These are phyloP conservation scores for Heterocephalus glaber DNA, from an alignment of 2,113 vertebrate species.

Conservation along the genomic window DNA sequence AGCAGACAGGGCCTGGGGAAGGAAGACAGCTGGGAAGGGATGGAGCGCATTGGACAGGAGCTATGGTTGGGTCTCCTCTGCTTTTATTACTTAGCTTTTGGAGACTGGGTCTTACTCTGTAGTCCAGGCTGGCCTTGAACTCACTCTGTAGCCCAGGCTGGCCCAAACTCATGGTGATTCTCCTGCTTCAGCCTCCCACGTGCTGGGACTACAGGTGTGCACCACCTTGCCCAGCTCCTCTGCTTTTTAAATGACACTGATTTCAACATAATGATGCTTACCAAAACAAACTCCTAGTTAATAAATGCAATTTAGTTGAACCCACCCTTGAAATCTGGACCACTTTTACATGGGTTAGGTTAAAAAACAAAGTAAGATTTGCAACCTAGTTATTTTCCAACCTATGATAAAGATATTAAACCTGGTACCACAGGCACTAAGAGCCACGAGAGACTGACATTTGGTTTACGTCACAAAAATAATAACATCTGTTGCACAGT, in stretches of 20 bases:
- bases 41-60: rapidly evolving
- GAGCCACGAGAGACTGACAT: conserved; percentile 77
- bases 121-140: not conserved
- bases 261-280: conserved; percentile 79
- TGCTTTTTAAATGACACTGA: conserved; percentile 79
- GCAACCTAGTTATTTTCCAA: conserved; percentile 78
- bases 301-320: conserved; percentile 80
- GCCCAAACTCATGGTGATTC: too few relatives aligned
- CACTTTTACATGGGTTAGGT: conserved; percentile 79
- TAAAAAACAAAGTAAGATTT: conserved; percentile 76
- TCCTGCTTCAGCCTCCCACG: too few relatives aligned
- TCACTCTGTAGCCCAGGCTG: too few relatives aligned
- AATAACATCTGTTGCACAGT: conserved; percentile 77
- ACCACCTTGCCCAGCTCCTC: not conserved
- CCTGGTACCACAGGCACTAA: conserved; percentile 74
- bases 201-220: too few relatives aligned
- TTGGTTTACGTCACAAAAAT: conserved; percentile 83
- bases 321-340: conserved; percentile 76
- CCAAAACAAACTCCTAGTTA: conserved; percentile 82
- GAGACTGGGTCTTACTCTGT: not conserved
- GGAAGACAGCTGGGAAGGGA: not conserved
- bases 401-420: conserved; percentile 77
- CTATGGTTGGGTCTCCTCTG: rapidly evolving
- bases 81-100: not conserved
- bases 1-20: not conserved